These are phyloP conservation scores for Peromyscus aztecus DNA, from an alignment of 2,797 vertebrate genomes.

Conservation along the genomic window DNA sequence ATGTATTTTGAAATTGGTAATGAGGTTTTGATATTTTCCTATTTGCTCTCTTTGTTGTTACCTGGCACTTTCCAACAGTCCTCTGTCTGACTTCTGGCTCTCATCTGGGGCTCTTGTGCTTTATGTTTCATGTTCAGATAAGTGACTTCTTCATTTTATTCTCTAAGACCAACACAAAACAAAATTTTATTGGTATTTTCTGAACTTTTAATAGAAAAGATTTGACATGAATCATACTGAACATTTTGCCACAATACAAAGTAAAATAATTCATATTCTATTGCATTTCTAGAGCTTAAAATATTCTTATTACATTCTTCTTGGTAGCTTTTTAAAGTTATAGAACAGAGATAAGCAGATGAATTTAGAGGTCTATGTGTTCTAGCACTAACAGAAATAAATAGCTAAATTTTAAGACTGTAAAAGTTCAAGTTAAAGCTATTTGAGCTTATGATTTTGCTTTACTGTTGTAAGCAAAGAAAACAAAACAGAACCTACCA, in stretches of 20 bases:
- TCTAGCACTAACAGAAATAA: neutral
- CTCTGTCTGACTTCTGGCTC: neutral
- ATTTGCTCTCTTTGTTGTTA: neutral
- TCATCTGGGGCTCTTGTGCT: no score
- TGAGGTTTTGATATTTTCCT: neutral
- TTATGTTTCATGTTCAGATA: neutral
- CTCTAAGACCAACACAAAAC: neutral
- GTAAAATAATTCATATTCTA: neutral
- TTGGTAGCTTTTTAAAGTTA: slow-evolving; percentile 16
- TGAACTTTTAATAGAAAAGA: slow-evolving; percentile 16
- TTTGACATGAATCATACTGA: neutral
- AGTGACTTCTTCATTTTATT: neutral
- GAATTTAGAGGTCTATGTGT: neutral
- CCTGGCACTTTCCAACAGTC: neutral
- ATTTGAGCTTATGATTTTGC: slow-evolving; percentile 63
- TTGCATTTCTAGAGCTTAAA: neutral
- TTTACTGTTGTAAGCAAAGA: slow-evolving; percentile 50
- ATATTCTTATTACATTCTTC: neutral
- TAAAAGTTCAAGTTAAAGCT: slow-evolving; percentile 48
- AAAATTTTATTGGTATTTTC: slow-evolving; percentile 13
- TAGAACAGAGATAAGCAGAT: slow-evolving; percentile 20
- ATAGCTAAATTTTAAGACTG: neutral
- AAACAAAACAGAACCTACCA: slow-evolving; percentile 1
- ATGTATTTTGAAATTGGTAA: neutral
- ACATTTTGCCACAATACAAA: neutral